Evolutionary conservation across 2,113 vertebrate species (phyloP), one percentile per base, ranked within the genome.

Genomic region (Neogobius melanostomus): DNA sequence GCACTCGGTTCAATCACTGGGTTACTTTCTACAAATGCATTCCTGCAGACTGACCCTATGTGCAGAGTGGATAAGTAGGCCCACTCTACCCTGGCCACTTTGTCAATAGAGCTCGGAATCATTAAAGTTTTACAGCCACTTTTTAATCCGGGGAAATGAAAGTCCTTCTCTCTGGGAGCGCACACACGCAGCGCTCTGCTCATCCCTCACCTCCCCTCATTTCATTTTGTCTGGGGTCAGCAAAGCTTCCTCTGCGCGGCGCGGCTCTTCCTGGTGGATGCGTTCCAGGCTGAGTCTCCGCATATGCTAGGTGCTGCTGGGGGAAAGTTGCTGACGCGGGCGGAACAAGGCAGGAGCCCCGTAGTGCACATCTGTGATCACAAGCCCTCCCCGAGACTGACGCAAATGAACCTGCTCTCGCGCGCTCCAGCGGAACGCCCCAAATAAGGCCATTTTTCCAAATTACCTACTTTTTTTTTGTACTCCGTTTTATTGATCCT

Each of bases 291-390:
- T 79, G 89, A 90, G 76, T 81, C 85, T 82, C 72, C 84, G 82
- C 90, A 90, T 92, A 91, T 91, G 89, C 85, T 87, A 73, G 83
- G 72, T 91, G 85, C 72, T 91, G 85, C 72, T 89, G 62, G 69
- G 53, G 69, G 77, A 86, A 92, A 92, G 82, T 80, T 91, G 92
- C 91, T 92, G 92, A 92, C 82, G 83, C 77, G 47, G 62, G 77
- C 72, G 84, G 85, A 88, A 88, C 85, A 86, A 72, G 82, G 78
- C 9, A 70, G 77, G 87, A 90, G 85, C 91, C 90, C 91, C 75
- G 86, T 81, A 74, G 90, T 89, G 89, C 90, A 91, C 91, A 92
- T 92, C 91, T 93, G 91, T 88, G 90, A 87, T 90, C 86, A 72
- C 76, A 21, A 86, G 89, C 75, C 84, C 82, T 79, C 66, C 62